Conservation (phyloP, 2,113 vertebrate species). For the Theristicus caerulescens region DNA sequence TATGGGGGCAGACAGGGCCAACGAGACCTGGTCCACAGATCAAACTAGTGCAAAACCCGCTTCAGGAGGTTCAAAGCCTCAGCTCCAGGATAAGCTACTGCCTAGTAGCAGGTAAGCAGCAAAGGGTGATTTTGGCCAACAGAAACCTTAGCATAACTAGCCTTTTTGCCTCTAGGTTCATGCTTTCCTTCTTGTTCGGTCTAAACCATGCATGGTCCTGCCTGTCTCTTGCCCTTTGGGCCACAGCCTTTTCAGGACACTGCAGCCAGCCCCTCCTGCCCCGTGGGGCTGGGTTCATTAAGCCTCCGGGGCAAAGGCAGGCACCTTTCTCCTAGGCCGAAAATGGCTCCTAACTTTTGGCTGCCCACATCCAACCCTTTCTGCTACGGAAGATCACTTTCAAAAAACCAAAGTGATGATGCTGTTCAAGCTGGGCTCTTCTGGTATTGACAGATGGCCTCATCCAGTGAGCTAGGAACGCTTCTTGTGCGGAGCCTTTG, state of each 20-base stretch:
- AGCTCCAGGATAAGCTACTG: not conserved
- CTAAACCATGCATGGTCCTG: accelerated
- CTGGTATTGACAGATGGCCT: not conserved
- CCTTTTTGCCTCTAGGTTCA: not conserved
- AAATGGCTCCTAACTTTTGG: not conserved
- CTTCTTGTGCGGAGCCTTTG: not conserved
- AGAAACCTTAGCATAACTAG: not conserved
- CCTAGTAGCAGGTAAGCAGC: not conserved
- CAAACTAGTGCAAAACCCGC: not conserved
- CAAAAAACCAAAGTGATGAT: not conserved
- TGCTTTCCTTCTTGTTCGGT: not conserved
- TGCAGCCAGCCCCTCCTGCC: accelerated
- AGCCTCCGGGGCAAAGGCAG: not conserved
- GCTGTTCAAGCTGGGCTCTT: not conserved
- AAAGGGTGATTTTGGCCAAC: not conserved
- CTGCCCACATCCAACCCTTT: not conserved
- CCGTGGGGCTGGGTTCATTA: not conserved
- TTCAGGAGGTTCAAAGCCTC: not conserved
- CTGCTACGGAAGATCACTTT: not conserved
- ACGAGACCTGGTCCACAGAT: accelerated
- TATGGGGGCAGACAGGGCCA: not conserved
- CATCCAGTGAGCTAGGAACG: accelerated
- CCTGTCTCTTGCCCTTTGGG: not conserved
- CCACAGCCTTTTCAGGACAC: not conserved
- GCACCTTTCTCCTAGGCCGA: not conserved